These are phyloP conservation scores for Drosophila monieri DNA, from an alignment of 2,888 invertebrate genomes.

Conservation along the genomic window DNA sequence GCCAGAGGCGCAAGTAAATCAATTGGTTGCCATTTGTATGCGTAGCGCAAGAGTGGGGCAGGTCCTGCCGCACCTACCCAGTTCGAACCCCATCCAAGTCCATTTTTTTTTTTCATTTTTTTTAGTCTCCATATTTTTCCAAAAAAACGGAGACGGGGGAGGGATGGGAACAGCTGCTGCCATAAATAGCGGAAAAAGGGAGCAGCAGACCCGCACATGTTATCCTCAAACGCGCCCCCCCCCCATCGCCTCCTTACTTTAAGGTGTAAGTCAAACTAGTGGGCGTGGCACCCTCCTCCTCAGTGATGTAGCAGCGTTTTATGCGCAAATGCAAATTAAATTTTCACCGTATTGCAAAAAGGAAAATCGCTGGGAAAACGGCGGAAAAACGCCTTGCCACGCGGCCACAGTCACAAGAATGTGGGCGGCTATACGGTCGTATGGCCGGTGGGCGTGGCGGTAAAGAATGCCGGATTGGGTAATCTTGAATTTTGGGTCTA, in stretches of 20 bases:
- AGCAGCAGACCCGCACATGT: slow-evolving; percentile 32
- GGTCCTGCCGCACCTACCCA: slow-evolving; percentile 10
- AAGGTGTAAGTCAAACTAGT: slow-evolving; percentile 53
- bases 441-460: slow-evolving; percentile 10
- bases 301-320: slow-evolving; percentile 57
- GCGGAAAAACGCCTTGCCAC: slow-evolving; percentile 48
- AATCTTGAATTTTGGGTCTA: background rate
- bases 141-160: background rate
- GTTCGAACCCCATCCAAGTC: background rate
- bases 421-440: slow-evolving; percentile 20
- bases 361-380: slow-evolving; percentile 41
- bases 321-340: slow-evolving; percentile 77
- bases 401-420: slow-evolving; percentile 51
- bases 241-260: slow-evolving; percentile 16
- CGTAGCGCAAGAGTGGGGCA: slow-evolving; percentile 52
- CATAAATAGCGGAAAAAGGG: slow-evolving; percentile 53
- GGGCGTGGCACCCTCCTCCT: slow-evolving; percentile 21
- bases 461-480: background rate
- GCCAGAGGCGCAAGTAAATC: slow-evolving; percentile 61
- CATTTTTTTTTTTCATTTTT: slow-evolving; percentile 4
- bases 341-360: slow-evolving; percentile 56
- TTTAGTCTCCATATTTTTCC: slow-evolving; percentile 1
- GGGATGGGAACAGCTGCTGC: slow-evolving; percentile 59
- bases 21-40: slow-evolving; percentile 74
- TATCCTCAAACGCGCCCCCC: slow-evolving; percentile 14